Conservation (phyloP, 35 echinoderm and acorn worm genomes). For the Apostichopus parvimensis region DNA sequence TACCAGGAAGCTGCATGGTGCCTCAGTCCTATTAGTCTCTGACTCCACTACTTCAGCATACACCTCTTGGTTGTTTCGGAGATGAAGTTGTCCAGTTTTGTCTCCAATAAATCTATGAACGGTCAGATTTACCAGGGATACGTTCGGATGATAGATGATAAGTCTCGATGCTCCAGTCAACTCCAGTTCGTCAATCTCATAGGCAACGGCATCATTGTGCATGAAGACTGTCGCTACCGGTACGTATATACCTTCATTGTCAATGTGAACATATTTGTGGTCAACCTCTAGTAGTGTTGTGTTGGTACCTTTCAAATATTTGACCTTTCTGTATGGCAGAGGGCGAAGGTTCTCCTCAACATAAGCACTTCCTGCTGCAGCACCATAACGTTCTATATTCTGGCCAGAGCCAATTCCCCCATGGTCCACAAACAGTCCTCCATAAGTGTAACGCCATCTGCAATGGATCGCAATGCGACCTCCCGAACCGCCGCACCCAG, state of each 20-base stretch:
- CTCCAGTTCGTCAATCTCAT: conserved; percentile 91
- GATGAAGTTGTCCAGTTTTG: conserved; percentile 83
- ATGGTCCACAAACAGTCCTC: conserved; percentile 73
- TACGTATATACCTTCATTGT: conserved; percentile 76
- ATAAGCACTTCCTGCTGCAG: conserved; percentile 85
- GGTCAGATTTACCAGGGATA: conserved; percentile 56
- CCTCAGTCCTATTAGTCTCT: conserved; percentile 77
- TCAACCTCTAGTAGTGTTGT: conserved; percentile 78
- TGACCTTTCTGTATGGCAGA: conserved; percentile 74
- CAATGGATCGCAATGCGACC: conserved; percentile 87
- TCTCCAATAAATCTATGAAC: conserved; percentile 90
- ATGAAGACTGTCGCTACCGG: conserved; percentile 80
- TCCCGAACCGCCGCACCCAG: conserved; percentile 78
- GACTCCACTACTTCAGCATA: conserved; percentile 89
- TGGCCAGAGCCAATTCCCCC: conserved; percentile 63
- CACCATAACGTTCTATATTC: conserved; percentile 56
- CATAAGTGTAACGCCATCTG: conserved; percentile 87
- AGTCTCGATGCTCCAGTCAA: conserved; percentile 76
- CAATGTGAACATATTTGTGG: conserved; percentile 88
- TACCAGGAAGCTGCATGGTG: conserved; percentile 83
- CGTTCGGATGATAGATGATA: conserved; percentile 73
- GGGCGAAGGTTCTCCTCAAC: conserved; percentile 89
- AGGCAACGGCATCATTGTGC: conserved; percentile 65
- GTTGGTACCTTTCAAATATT: conserved; percentile 80
- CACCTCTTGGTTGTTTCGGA: conserved; percentile 73